These are phyloP conservation scores for Drosophila nigricruria DNA, from an alignment of 2,888 invertebrate genomes.

Conservation along the genomic window DNA sequence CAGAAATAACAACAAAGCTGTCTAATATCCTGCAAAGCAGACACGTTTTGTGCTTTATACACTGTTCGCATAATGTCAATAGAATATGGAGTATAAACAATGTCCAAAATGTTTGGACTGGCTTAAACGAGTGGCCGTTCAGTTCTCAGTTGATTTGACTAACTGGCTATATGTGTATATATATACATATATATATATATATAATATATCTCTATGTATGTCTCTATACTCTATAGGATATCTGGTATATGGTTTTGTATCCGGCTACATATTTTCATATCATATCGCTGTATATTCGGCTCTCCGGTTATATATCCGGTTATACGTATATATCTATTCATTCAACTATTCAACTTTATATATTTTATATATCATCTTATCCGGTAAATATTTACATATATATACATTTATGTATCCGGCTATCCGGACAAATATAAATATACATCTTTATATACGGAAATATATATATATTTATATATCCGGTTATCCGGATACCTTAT, in stretches of 20 bases:
- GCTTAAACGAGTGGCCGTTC: background rate
- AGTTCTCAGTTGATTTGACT: background rate
- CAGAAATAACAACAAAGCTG: constrained; percentile 4
- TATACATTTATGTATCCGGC: background rate
- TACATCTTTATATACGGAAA: too few relatives aligned
- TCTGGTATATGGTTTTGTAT: too few relatives aligned
- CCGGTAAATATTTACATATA: background rate
- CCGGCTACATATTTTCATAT: too few relatives aligned
- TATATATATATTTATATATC: background rate
- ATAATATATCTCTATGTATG: too few relatives aligned
- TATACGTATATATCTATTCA: too few relatives aligned
- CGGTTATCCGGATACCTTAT: background rate
- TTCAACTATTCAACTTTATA: too few relatives aligned
- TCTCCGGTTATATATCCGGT: too few relatives aligned
- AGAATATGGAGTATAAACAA: constrained; percentile 1
- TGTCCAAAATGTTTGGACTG: background rate
- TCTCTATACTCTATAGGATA: too few relatives aligned
- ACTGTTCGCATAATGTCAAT: background rate
- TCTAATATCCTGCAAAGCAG: constrained; percentile 5
- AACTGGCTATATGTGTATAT: background rate
- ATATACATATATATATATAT: background rate
- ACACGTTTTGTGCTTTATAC: constrained; percentile 5
- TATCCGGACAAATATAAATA: too few relatives aligned
- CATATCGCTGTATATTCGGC: too few relatives aligned
- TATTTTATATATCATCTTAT: too few relatives aligned